phyloP scores from a whole-genome alignment of 2,888 invertebrate species.

The Dolomedes plantarius region DNA sequence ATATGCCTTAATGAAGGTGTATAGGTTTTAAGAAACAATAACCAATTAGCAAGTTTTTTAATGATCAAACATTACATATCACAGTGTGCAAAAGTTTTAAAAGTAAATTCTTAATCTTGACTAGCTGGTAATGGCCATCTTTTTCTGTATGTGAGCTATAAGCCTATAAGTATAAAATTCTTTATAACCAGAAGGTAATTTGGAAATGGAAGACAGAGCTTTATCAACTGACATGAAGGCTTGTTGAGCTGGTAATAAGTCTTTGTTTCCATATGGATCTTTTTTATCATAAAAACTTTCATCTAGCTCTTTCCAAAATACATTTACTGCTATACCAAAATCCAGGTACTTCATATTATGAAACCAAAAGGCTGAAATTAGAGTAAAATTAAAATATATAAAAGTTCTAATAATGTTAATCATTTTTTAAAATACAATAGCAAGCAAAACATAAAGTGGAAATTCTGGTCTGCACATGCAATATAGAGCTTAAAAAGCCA shows the following conservation, averaged over 20 bases:
- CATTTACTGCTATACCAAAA: conserved; percentile 79
- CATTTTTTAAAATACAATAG: too few relatives aligned
- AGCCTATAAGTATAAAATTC: conserved; percentile 77
- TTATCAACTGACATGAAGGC: conserved; percentile 78
- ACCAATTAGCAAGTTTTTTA: too few relatives aligned
- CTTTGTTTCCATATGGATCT: conserved; percentile 80
- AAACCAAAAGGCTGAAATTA: conserved; percentile 80
- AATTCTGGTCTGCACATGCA: neutral
- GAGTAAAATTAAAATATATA: conserved; percentile 57
- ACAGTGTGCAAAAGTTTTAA: too few relatives aligned
- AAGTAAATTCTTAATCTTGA: too few relatives aligned
- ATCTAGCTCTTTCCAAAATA: conserved; percentile 80
- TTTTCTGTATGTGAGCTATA: conserved; percentile 54
- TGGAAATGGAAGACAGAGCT: conserved; percentile 77
- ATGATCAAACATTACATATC: too few relatives aligned
- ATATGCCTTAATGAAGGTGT: too few relatives aligned
- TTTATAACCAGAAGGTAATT: conserved; percentile 78
- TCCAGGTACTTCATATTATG: conserved; percentile 79
- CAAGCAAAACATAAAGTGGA: neutral
- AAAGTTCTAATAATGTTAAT: too few relatives aligned
- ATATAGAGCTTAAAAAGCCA: too few relatives aligned
- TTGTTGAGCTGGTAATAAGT: conserved; percentile 78
- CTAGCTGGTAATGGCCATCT: conserved; percentile 9
- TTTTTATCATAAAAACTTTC: conserved; percentile 78
- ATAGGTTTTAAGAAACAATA: too few relatives aligned